Conservation (phyloP, 2,888 invertebrate genomes). For the Chloromyia formosa region DNA sequence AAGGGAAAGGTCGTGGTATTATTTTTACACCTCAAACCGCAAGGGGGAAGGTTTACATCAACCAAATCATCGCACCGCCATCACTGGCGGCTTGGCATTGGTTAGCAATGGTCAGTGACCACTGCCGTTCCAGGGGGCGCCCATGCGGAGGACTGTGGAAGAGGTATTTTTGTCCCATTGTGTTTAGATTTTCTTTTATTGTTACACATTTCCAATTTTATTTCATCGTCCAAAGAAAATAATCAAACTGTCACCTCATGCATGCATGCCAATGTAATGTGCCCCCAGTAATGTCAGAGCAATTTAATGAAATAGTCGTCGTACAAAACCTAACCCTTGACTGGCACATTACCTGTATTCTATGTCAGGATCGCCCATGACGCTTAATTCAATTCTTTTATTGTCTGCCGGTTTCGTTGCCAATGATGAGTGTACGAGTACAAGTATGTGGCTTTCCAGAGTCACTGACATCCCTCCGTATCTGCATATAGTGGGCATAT, state of each 20-base stretch:
- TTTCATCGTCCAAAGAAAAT: neutral
- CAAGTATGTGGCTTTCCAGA: neutral
- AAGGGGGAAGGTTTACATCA: too few relatives aligned
- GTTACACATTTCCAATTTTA: too few relatives aligned
- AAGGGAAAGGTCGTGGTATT: too few relatives aligned
- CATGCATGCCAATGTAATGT: slow-evolving; percentile 1
- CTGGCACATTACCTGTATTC: neutral
- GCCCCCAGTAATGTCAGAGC: slow-evolving; percentile 16
- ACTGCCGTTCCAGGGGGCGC: too few relatives aligned
- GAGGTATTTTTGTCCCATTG: too few relatives aligned
- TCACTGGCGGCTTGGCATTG: too few relatives aligned
- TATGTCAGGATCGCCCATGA: slow-evolving; percentile 20
- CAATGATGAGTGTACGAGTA: neutral
- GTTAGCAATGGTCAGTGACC: too few relatives aligned
- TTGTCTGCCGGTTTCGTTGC: neutral
- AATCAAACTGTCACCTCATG: slow-evolving; percentile 27
- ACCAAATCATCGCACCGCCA: too few relatives aligned
- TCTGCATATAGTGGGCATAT: neutral
- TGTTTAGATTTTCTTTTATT: too few relatives aligned
- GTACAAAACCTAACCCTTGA: neutral
- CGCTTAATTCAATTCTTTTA: slow-evolving; percentile 27
- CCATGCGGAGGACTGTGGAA: too few relatives aligned
- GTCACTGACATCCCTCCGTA: neutral
- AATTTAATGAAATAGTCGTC: slow-evolving; percentile 18
- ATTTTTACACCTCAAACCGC: too few relatives aligned